These are phyloP conservation scores for Ips typographus DNA, from an alignment of 1,140 invertebrate genomes.

Conservation along the genomic window DNA sequence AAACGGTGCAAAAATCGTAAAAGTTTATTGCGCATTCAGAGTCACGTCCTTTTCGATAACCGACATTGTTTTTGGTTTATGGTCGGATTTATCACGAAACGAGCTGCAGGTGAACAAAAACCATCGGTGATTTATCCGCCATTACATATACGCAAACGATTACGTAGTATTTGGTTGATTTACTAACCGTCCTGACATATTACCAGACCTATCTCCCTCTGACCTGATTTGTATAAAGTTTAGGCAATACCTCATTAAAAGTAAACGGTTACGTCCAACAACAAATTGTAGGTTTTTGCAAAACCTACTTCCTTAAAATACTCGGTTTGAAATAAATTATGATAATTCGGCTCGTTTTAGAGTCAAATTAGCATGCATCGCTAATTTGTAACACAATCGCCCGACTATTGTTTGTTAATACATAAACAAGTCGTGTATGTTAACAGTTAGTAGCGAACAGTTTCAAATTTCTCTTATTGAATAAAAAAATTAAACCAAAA, in stretches of 20 bases:
- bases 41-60: constrained; percentile 30
- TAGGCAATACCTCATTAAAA: background rate
- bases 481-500: too few relatives aligned
- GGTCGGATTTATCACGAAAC: constrained; percentile 15
- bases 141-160: background rate
- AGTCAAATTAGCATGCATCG: constrained; percentile 12
- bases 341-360: constrained; percentile 16
- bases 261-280: background rate
- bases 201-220: background rate
- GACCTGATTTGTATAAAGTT: background rate
- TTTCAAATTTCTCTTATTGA: too few relatives aligned
- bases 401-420: constrained; percentile 33
- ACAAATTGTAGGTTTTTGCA: background rate
- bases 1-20: constrained; percentile 24
- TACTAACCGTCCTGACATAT: background rate
- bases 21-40: constrained; percentile 30
- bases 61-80: constrained; percentile 25
- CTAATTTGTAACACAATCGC: constrained; percentile 23
- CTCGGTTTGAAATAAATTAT: constrained; percentile 15
- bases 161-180: background rate
- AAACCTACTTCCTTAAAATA: background rate
- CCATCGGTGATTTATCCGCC: background rate
- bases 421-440: constrained; percentile 29
- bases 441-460: constrained; percentile 17
- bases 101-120: constrained; percentile 10